Evolutionary conservation across 1,140 invertebrate species (phyloP), one percentile per base, ranked within the genome.

Genomic region (Bombus sibiricus): DNA sequence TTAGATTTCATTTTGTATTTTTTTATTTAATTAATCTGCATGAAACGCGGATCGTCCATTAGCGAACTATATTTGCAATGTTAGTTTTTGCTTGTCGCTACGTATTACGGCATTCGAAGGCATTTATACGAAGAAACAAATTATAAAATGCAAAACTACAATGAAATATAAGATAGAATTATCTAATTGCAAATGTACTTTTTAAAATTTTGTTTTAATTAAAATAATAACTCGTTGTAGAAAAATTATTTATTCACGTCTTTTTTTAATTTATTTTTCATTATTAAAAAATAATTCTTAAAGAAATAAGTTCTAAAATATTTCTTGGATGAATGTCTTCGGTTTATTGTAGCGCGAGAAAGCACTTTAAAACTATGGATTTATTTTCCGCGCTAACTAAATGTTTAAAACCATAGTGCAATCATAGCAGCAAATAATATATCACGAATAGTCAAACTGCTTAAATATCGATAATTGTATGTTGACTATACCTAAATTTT

Each of bases 381-480:
- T 34, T 47, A 43, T 8, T 57, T 80, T n/a, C 18, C 18, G 25
- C 57, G 28, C 64, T 39, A 34, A 79, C 37, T 76, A 71, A 69
- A 72, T 47, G 25, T 72, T 80, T 85, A 64, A 57, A 59, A 37
- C 59, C 34, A 37, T 25, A 47, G 41, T 84, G 32, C 59, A 79
- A 84, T 43, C 66, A 62, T 68, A 34, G 37, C 71, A 69, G 47
- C 25, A 62, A 12, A 39, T 79, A 28, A 57, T 72, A 34, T 79
- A 79, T 43, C 25, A 32, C 18, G 37, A 71, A 62, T 62, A 85
- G 22, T 73, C 83, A 53, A 69, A 43, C 32, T 85, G 68, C 77
- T 80, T 80, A 18, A 64, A 71, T 57, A 64, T 62, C 25, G 47
- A 59, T 80, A 72, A 32, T 28, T 59, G 25, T 73, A 62, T 78